phyloP scores from a whole-genome alignment of 2,113 vertebrate species.

The Eublepharis macularius region DNA sequence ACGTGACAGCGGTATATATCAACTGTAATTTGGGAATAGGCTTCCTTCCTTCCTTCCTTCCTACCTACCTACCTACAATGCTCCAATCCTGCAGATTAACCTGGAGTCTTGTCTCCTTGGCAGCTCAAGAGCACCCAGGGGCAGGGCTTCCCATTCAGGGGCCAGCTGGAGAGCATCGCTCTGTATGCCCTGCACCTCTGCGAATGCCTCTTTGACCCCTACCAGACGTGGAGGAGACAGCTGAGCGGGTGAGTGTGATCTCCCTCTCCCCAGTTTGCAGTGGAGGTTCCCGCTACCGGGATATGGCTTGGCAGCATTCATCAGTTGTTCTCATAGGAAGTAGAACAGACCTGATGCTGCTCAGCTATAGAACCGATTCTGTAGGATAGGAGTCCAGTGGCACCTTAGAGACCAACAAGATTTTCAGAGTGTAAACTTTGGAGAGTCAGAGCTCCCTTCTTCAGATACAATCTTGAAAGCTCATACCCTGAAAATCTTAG shows the following conservation, averaged over 20 bases:
- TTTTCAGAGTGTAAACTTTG: too few relatives aligned
- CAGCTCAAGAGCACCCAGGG: constrained; percentile 78
- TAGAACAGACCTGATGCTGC: background rate
- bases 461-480: too few relatives aligned
- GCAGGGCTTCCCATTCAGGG: background rate
- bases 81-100: background rate
- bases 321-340: too few relatives aligned
- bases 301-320: too few relatives aligned
- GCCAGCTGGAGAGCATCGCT: constrained; percentile 76
- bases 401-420: too few relatives aligned
- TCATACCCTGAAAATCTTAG: too few relatives aligned
- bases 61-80: background rate
- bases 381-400: too few relatives aligned
- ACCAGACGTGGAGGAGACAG: constrained; percentile 92
- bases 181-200: constrained; percentile 87
- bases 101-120: background rate
- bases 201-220: constrained; percentile 93
- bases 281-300: rapidly evolving
- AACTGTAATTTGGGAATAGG: background rate
- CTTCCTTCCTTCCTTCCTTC: constrained; percentile 14
- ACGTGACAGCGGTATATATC: background rate
- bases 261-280: background rate
- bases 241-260: constrained; percentile 82
- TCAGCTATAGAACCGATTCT: too few relatives aligned
- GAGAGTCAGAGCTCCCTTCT: too few relatives aligned